Percentiles rank a stretch among this genome's conserved stretches.
phyloP scores from a whole-genome alignment of 1,140 invertebrate genomes.

The Phocides pigmalion region DNA sequence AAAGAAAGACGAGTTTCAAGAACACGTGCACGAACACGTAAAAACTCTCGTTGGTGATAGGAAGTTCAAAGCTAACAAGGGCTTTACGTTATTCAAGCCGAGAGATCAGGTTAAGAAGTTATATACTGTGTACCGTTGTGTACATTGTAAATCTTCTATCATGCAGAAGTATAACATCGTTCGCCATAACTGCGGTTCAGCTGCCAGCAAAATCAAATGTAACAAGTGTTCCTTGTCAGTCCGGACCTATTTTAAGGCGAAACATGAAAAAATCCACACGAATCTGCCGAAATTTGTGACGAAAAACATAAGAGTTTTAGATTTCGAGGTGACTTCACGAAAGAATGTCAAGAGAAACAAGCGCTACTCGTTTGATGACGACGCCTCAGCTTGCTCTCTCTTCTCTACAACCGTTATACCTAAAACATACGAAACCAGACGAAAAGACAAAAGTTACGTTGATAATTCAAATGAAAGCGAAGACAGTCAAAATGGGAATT shows the following conservation, averaged over 20 bases:
- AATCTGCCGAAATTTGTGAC: background rate
- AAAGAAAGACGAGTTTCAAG: conserved; percentile 38
- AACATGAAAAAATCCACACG: background rate
- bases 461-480: background rate
- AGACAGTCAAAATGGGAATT: background rate
- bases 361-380: background rate
- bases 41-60: conserved; percentile 2
- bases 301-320: conserved; percentile 8
- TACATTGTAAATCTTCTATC: conserved; percentile 18
- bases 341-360: background rate
- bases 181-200: background rate
- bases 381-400: background rate
- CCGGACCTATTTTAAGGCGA: background rate
- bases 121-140: conserved; percentile 34
- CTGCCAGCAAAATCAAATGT: background rate
- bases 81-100: background rate
- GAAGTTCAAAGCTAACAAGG: conserved; percentile 14
- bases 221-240: background rate
- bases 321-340: background rate
- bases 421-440: background rate
- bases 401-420: background rate
- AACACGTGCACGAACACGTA: conserved; percentile 28
- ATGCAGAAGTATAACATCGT: background rate
- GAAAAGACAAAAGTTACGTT: background rate
- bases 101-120: background rate